These are phyloP conservation scores for Caenorhabditis briggsae DNA, from an alignment of 1,140 invertebrate species.

Conservation along the genomic window DNA sequence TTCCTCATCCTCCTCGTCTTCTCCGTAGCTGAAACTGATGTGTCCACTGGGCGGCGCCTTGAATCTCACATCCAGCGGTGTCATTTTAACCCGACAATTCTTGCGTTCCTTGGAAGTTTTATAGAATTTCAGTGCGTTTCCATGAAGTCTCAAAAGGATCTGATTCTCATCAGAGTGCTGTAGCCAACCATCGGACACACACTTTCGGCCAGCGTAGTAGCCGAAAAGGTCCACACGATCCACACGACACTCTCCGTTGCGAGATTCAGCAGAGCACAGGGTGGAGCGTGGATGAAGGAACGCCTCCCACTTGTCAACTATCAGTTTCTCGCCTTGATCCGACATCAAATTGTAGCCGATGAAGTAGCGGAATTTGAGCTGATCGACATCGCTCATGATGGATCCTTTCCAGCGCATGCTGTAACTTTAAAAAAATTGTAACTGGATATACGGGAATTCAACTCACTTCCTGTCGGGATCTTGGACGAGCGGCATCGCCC, in stretches of 20 bases:
- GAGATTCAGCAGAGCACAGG: conserved; percentile 70
- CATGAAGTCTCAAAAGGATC: conserved; percentile 73
- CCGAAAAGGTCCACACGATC: conserved; percentile 76
- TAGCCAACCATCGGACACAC: conserved; percentile 76
- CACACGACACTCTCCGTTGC: conserved; percentile 71
- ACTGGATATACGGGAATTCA: too few species aligned
- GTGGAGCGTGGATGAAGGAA: conserved; percentile 73
- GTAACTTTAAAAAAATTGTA: too few species aligned
- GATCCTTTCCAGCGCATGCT: conserved; percentile 63
- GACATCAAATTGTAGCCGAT: conserved; percentile 74
- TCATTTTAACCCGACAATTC: conserved; percentile 72
- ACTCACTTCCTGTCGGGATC: conserved; percentile 57
- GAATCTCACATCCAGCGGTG: conserved; percentile 73
- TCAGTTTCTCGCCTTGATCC: conserved; percentile 67
- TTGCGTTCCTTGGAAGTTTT: conserved; percentile 69
- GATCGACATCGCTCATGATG: conserved; percentile 61
- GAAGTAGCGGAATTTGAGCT: conserved; percentile 77
- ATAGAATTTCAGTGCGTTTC: conserved; percentile 76
- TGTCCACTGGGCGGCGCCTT: conserved; percentile 49
- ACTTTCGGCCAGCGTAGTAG: conserved; percentile 73
- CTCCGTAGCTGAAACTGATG: conserved; percentile 36
- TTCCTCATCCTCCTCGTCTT: conserved; percentile 61
- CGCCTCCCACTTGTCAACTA: conserved; percentile 75
- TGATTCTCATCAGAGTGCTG: conserved; percentile 71
- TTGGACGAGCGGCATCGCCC: conserved; percentile 58